Evolutionary conservation across 2,888 invertebrate genomes (phyloP), one percentile per base, ranked within the genome.

Genomic region (Cacoxenus indagator): DNA sequence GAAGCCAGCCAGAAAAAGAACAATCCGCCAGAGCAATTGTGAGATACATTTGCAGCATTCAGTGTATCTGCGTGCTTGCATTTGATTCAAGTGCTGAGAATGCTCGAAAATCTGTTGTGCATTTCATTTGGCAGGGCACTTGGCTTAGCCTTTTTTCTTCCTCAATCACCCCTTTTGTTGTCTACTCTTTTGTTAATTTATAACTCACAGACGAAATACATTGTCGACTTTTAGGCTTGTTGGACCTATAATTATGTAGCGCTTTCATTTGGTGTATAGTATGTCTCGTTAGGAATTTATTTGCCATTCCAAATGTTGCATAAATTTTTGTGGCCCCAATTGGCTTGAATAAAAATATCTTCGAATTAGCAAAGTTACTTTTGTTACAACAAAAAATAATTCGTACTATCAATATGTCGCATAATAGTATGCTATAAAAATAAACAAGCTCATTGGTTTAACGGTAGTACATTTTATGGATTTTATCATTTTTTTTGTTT

Each of bases 121-220:
- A 51, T 51, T 51, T 22, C 51, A 22, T 51, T 48, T 17, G 9
- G 19, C 19, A 51, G 51, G 11, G 19, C 27, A 17, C 17, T 48
- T 43, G 37, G 22, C 22, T 61, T 6, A 19, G 31, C 14, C 14
- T 59, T 19, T 37, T 29, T 31, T 19, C 22, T 37, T 3, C 31
- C 22, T 31, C n/a, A n/a, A n/a, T n/a, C n/a, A 4, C 24, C 8
- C 24, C 24, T 24, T 43, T 14, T 64, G 64, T 64, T 62, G 45
- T 64, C 55, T 65, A 43, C 46, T 45, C 27, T 69, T 67, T 69
- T 65, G 75, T 76, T 78, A 77, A 78, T 71, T 79, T 73, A 75
- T 73, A 72, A 73, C 68, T 65, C 31, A 31, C 8, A 43, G 59
- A 67, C 71, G 46, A 46, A 71, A 66, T 71, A 70, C 64, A 71